Percentiles rank a stretch among this genome's conserved stretches.
These are phyloP conservation scores for Parnassius glacialis DNA, from an alignment of 2,888 invertebrate genomes.

Conservation along the genomic window DNA sequence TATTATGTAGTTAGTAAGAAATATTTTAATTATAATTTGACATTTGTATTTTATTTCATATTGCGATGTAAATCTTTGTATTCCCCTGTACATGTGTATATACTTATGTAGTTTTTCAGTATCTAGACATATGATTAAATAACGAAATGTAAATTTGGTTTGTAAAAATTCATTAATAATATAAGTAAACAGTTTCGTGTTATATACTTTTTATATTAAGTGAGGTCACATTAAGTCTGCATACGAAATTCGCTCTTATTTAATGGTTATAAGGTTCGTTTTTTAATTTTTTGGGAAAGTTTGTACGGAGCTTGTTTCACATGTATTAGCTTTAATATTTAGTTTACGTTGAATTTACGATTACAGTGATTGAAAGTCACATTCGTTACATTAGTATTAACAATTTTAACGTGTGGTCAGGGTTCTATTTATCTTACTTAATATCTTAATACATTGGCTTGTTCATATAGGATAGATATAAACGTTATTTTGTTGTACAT, in stretches of 20 bases:
- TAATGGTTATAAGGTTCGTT: conserved; percentile 28
- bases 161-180: conserved; percentile 15
- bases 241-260: conserved; percentile 2
- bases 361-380: not conserved
- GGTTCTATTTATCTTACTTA: not conserved
- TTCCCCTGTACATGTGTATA: conserved; percentile 45
- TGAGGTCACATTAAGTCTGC: conserved; percentile 5
- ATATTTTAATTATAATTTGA: conserved; percentile 18
- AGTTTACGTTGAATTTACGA: conserved; percentile 14
- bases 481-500: not conserved
- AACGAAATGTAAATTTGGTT: conserved; percentile 46
- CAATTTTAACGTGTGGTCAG: not conserved
- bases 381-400: conserved; percentile 2
- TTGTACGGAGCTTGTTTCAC: conserved; percentile 23
- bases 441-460: conserved; percentile 4
- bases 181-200: conserved; percentile 16
- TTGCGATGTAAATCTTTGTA: conserved; percentile 27
- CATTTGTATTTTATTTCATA: conserved; percentile 15
- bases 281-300: conserved; percentile 14
- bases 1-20: conserved; percentile 14
- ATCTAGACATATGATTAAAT: conserved; percentile 54
- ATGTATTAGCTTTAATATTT: conserved; percentile 14
- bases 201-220: conserved; percentile 15
- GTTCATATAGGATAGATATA: not conserved
- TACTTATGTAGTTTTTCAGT: conserved; percentile 38